Percentiles rank a stretch among this genome's conserved stretches.
Evolutionary conservation across 2,888 invertebrate species (phyloP).

Genomic region (Plagodis pulveraria): DNA sequence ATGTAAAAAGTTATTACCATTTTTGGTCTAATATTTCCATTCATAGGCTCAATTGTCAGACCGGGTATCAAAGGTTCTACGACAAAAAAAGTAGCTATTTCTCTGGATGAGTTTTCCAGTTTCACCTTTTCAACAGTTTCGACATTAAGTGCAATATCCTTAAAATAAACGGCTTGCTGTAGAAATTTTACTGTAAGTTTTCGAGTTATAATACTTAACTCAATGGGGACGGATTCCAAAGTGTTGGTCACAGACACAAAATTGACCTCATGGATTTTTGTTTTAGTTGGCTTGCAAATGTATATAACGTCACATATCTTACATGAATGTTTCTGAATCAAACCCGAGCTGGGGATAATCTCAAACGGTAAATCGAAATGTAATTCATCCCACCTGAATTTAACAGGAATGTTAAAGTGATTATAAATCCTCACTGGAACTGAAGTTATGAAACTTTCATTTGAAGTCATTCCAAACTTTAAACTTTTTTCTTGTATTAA

Average conservation of each 20-base stretch:
- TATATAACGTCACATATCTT: slow-evolving; percentile 69
- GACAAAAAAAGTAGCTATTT: slow-evolving; percentile 78
- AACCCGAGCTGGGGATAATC: slow-evolving; percentile 63
- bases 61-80: slow-evolving; percentile 76
- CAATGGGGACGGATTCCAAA: slow-evolving; percentile 55
- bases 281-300: slow-evolving; percentile 63
- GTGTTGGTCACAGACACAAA: slow-evolving; percentile 53
- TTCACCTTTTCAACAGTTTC: slow-evolving; percentile 71
- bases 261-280: slow-evolving; percentile 69
- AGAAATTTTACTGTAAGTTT: slow-evolving; percentile 75
- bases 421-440: slow-evolving; percentile 69
- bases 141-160: slow-evolving; percentile 73
- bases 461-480: slow-evolving; percentile 78
- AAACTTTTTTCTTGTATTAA: slow-evolving; percentile 59
- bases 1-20: slow-evolving; percentile 76
- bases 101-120: slow-evolving; percentile 82
- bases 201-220: slow-evolving; percentile 65
- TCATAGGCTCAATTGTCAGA: slow-evolving; percentile 77
- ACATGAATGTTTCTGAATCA: slow-evolving; percentile 58
- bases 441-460: slow-evolving; percentile 68
- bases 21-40: slow-evolving; percentile 80
- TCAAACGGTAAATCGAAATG: slow-evolving; percentile 67
- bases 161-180: slow-evolving; percentile 61
- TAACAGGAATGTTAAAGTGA: slow-evolving; percentile 62
- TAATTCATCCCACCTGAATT: slow-evolving; percentile 64